Evolutionary conservation across 2,113 vertebrate genomes (phyloP).

Genomic region (Murina feae): DNA sequence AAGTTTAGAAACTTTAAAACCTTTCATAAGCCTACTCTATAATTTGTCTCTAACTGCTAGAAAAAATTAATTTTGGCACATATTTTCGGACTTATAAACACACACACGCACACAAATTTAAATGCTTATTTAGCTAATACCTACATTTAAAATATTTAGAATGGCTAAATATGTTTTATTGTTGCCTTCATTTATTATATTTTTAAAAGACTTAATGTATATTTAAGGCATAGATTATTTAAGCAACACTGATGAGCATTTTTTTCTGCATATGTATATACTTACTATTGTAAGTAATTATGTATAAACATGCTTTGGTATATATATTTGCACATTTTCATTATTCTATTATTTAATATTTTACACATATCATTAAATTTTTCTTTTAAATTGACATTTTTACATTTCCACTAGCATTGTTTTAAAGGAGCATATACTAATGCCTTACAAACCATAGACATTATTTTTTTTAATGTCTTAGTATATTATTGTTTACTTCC

Average conservation of each 20-base stretch:
- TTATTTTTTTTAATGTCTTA: not conserved
- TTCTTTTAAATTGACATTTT: not conserved
- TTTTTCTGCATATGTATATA: not conserved
- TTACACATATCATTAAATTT: not conserved
- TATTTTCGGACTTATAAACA: not conserved
- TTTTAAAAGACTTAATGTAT: not conserved
- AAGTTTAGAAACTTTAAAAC: not conserved
- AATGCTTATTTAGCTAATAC: not conserved
- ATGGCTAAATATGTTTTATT: not conserved
- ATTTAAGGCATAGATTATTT: constrained; percentile 8
- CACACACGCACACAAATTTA: not conserved
- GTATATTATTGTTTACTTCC: not conserved
- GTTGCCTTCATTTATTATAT: not conserved
- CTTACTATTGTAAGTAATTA: not conserved
- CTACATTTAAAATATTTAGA: not conserved
- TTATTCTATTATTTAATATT: not conserved
- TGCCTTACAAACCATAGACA: not conserved
- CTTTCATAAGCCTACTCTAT: not conserved
- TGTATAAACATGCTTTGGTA: not conserved
- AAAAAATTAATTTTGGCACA: not conserved
- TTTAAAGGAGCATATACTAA: not conserved
- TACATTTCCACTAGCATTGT: not conserved
- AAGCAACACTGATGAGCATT: not conserved
- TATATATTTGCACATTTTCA: not conserved
- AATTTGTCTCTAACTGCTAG: not conserved